A percentile compares a stretch with the other conserved stretches of the same genome.
phyloP scores from a whole-genome alignment of 92 coral and sea anemone genomes.

The Montipora capitata region DNA sequence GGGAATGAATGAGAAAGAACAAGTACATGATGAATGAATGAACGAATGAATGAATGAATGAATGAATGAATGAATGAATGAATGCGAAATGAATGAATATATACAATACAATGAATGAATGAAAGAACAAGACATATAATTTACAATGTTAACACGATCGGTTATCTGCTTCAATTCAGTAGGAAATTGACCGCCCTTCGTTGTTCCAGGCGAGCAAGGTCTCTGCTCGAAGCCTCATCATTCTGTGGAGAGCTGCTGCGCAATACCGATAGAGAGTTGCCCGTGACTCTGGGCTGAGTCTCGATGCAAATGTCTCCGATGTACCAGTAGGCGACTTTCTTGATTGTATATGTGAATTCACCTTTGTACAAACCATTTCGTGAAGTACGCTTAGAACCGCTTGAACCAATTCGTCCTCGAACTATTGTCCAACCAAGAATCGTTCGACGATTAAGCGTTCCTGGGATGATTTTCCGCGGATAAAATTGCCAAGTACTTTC shows the following conservation, averaged over 20 bases:
- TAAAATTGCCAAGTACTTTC: slow-evolving; percentile 61
- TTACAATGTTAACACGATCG: not conserved
- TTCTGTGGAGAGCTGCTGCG: slow-evolving; percentile 46
- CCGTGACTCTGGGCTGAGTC: slow-evolving; percentile 3
- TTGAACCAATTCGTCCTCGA: not conserved
- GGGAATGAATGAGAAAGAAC: too few relatives aligned
- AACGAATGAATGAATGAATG: too few relatives aligned
- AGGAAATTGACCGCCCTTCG: not conserved
- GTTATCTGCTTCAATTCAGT: not conserved
- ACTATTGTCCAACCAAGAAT: not conserved
- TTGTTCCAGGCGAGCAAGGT: not conserved
- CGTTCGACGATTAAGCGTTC: slow-evolving; percentile 44
- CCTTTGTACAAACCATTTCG: not conserved
- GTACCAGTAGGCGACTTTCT: not conserved
- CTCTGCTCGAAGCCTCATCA: slow-evolving; percentile 42
- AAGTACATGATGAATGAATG: too few relatives aligned
- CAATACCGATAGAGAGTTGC: slow-evolving; percentile 54
- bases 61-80: too few relatives aligned
- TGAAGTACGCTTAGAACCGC: not conserved
- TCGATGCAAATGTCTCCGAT: not conserved
- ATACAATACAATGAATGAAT: too few relatives aligned
- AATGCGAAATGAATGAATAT: too few relatives aligned
- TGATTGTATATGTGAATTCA: not conserved
- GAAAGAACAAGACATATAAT: too few relatives aligned
- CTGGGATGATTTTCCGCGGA: slow-evolving; percentile 28